Base-by-base conservation (phyloP, 2,888 invertebrate genomes). In the Synanthedon tipuliformis region DNA sequence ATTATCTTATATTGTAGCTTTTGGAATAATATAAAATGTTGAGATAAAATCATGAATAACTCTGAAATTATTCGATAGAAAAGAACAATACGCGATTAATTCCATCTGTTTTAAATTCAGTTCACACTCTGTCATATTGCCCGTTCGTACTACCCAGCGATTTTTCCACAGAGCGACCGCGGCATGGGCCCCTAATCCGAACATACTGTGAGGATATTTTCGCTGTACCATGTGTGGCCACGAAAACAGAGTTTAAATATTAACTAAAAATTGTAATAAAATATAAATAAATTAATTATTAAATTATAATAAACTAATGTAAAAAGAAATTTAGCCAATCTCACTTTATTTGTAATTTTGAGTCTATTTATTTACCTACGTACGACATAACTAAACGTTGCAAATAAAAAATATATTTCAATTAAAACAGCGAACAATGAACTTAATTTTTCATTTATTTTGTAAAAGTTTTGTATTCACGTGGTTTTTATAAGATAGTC, bases 161-260 rank as follows among this genome's bases (percentile, higher is more conserved):
- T 73, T 73, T 74, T 73, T 74, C 70, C 69, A 62, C 63, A 63
- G 60, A 64, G 59, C 66, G 60, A 59, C 62, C 62, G 18, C 50
- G 50, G 13, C 57, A 56, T 59, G 62, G 65, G 63, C 68, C 73
- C 78, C 71, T 78, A 77, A 81, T 79, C 78, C 77, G 58, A 56
- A 59, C 52, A 34, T 34, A 59, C 57, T 75, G 75, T 75, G 77
- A 65, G 73, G 74, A 75, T 77, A 80, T 80, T 77, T 68, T 60
- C 69, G 75, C 71, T 71, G 18, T 50, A 34, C 51, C 53, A 10
- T 23, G 56, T 59, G 53, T 41, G 71, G 78, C 75, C 63, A 70
- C 52, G 54, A 65, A 65, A 41, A 0, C 12, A 67, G 62, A 63
- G 51, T 49, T 49, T 49, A 12, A 16, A 16, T 10, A n/a, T n/a